Evolutionary conservation across 2,797 vertebrate genomes (phyloP).

Genomic region (Vipera ursinii): DNA sequence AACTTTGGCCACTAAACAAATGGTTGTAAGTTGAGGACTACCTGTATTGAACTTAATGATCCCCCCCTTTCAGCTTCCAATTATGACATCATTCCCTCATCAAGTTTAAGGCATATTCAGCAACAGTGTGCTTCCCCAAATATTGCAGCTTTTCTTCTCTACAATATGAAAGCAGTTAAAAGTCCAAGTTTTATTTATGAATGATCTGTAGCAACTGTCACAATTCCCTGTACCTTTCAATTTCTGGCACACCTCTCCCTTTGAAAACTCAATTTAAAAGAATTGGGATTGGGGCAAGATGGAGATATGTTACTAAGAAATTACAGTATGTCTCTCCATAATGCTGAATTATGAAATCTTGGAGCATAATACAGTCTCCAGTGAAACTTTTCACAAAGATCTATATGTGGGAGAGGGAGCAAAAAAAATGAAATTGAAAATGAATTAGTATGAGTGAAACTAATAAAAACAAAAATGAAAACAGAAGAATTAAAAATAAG

Average conservation of each 20-base stretch:
- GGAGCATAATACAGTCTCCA: background rate
- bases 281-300: background rate
- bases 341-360: background rate
- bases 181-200: background rate
- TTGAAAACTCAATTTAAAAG: background rate
- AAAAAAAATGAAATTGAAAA: background rate
- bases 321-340: background rate
- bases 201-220: background rate
- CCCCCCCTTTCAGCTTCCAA: conserved; percentile 13
- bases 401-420: background rate
- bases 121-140: conserved; percentile 15
- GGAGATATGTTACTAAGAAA: conserved; percentile 38
- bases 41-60: conserved; percentile 15
- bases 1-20: too few species aligned
- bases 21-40: too few species aligned
- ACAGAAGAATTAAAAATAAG: background rate
- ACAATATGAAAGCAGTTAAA: conserved; percentile 35
- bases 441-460: background rate
- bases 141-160: conserved; percentile 33
- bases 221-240: background rate
- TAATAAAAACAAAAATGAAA: background rate
- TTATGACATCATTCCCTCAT: background rate
- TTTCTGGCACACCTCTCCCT: background rate
- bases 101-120: conserved; percentile 43
- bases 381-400: background rate